Evolutionary conservation across 2,888 invertebrate species (phyloP), one percentile per base, ranked within the genome.

Genomic region (Isotomurus palustris): DNA sequence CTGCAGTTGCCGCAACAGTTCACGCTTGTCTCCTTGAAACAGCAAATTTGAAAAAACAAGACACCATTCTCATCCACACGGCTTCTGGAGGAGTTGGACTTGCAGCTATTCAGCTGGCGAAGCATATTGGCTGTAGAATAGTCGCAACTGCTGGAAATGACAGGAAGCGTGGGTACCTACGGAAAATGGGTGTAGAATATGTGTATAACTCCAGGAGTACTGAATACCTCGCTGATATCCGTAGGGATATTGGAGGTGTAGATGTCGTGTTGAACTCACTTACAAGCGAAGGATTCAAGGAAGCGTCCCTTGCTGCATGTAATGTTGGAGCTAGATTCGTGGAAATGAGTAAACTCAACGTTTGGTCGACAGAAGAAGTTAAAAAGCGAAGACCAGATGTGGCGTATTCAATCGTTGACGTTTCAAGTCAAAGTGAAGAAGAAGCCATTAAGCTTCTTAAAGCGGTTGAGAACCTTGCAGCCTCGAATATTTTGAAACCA

Each of bases 71-170:
- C 0, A 35, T 67, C 8, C 67, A 67, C 43, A 60, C 64, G 2
- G 67, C 64, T 2, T 62, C 62, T 14, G 67, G 67, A 6, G 67
- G 64, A 2, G 66, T 66, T 0, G 66, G 66, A 1, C 50, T 66
- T 1, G 41, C 45, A 10, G 66, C 64, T 2, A 64, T 66, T 28
- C 64, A 66, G 36, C 36, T 66, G 17, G 61, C 64, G 1, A 53
- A 62, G n/a, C 25, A 14, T 22, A 51, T 63, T 3, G 63, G 66
- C 14, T 55, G 59, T 2, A 50, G 53, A 14, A 51, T 66, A 12
- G 57, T 60, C 22, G 56, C 61, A 10, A 66, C 66, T 14, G 66
- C 66, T 14, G 66, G 66, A 48, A 61, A 53, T 48, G 19, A 45
- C 10, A 35, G 56, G 25, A 66, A 66, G 50, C 22, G 66, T 3